Evolutionary conservation across 2,797 vertebrate genomes (phyloP).

Genomic region (Dryobates pubescens): DNA sequence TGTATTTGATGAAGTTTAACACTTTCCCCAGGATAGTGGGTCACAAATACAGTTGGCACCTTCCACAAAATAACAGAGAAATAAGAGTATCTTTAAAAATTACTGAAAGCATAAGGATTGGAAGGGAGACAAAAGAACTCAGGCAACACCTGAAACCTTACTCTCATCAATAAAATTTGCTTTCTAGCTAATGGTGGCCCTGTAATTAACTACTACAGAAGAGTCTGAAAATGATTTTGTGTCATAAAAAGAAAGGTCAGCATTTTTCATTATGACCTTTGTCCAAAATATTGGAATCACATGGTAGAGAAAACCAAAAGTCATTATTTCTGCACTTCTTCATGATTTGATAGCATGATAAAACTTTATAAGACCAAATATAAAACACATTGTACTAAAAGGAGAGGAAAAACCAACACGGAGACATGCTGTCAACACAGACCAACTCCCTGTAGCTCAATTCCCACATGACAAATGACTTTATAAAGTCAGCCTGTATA

Average conservation of each 20-base stretch:
- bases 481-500: conserved; percentile 52
- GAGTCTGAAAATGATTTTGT: neutral
- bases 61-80: neutral
- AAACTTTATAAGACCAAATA: conserved; percentile 63
- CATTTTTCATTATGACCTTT: conserved; percentile 1
- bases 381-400: conserved; percentile 63
- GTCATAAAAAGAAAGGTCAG: conserved; percentile 16
- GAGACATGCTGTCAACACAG: conserved; percentile 67
- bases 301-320: conserved; percentile 27
- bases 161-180: neutral
- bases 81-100: neutral
- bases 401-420: conserved; percentile 50
- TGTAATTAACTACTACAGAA: neutral
- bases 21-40: neutral
- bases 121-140: neutral
- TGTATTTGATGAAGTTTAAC: neutral
- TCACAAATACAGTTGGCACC: neutral
- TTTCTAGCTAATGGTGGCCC: neutral
- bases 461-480: conserved; percentile 75
- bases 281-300: conserved; percentile 28
- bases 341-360: conserved; percentile 58
- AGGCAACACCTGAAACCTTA: neutral
- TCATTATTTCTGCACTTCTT: conserved; percentile 41
- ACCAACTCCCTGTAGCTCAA: conserved; percentile 62
- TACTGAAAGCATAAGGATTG: neutral